Conservation (phyloP, 2,888 invertebrate genomes). For the Fissipunctia ypsillon region DNA sequence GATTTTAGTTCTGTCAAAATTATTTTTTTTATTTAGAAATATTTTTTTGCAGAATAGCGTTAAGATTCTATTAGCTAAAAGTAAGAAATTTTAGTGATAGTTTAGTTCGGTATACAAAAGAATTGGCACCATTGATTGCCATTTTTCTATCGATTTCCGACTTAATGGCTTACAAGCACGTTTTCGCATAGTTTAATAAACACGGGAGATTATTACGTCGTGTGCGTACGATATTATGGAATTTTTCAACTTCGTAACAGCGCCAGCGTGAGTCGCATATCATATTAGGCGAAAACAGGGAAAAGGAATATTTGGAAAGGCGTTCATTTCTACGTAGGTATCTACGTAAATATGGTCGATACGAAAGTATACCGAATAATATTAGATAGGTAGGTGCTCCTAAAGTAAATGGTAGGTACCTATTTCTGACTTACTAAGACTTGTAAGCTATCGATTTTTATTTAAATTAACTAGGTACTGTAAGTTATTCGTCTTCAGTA, state of each 20-base stretch:
- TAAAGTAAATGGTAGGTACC: not conserved
- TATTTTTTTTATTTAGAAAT: too few relatives aligned
- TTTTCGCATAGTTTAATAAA: slow-evolving; percentile 49
- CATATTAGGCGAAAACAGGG: slow-evolving; percentile 35
- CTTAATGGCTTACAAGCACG: slow-evolving; percentile 16
- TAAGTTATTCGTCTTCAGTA: slow-evolving; percentile 6
- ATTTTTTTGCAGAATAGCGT: too few relatives aligned
- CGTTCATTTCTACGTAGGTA: slow-evolving; percentile 15
- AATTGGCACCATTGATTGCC: too few relatives aligned
- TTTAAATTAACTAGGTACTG: not conserved
- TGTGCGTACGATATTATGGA: slow-evolving; percentile 40
- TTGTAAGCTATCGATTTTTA: not conserved
- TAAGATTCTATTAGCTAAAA: too few relatives aligned
- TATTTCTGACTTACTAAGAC: too few relatives aligned
- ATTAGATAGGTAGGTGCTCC: too few relatives aligned
- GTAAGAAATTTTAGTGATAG: too few relatives aligned
- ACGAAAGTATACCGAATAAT: not conserved
- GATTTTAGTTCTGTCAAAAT: too few relatives aligned
- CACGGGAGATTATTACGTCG: slow-evolving; percentile 28
- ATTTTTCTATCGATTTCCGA: slow-evolving; percentile 32
- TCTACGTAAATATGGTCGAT: not conserved
- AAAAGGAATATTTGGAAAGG: slow-evolving; percentile 27
- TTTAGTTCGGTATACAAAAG: too few relatives aligned
- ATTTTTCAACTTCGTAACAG: slow-evolving; percentile 45
- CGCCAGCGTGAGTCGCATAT: slow-evolving; percentile 53